A percentile compares a stretch with the other conserved stretches of the same genome.
phyloP scores from a whole-genome alignment of 2,888 invertebrate species.

The Lasioglossum lativentre region DNA sequence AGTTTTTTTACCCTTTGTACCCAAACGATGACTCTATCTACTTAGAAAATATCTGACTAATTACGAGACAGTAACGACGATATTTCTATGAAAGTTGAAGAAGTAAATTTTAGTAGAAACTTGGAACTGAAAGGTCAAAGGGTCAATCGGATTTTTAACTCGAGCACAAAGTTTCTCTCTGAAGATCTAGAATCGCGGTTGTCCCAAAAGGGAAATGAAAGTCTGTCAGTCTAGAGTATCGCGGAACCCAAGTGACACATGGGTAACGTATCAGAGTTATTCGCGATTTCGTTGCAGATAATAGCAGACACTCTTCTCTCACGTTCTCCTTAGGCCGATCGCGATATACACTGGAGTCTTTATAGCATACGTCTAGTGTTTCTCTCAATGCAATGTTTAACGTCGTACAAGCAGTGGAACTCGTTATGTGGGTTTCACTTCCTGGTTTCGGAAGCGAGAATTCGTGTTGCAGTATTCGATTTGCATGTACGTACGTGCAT shows the following conservation, averaged over 20 bases:
- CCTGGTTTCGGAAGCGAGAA: slow-evolving; percentile 35
- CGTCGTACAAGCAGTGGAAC: slow-evolving; percentile 33
- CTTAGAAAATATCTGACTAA: no score
- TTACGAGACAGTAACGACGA: neutral
- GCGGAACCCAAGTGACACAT: neutral
- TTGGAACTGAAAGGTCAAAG: neutral
- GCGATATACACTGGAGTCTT: slow-evolving; percentile 24
- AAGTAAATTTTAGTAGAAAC: neutral
- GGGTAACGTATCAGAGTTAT: neutral
- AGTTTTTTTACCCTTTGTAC: no score
- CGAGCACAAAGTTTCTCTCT: neutral
- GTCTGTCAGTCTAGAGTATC: neutral
- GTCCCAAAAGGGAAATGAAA: neutral
- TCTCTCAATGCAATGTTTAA: slow-evolving; percentile 1
- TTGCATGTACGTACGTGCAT: neutral
- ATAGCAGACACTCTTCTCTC: slow-evolving; percentile 41
- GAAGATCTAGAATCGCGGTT: neutral
- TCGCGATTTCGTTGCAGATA: slow-evolving; percentile 1
- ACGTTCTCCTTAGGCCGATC: slow-evolving; percentile 37
- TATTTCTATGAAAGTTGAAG: neutral
- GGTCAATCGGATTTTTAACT: neutral
- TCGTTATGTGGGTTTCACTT: slow-evolving; percentile 54
- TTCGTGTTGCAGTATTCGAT: slow-evolving; percentile 1
- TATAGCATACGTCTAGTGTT: slow-evolving; percentile 30
- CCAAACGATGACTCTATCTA: no score